phyloP scores from a whole-genome alignment of 2,113 vertebrate species.

The Mandrillus leucophaeus region DNA sequence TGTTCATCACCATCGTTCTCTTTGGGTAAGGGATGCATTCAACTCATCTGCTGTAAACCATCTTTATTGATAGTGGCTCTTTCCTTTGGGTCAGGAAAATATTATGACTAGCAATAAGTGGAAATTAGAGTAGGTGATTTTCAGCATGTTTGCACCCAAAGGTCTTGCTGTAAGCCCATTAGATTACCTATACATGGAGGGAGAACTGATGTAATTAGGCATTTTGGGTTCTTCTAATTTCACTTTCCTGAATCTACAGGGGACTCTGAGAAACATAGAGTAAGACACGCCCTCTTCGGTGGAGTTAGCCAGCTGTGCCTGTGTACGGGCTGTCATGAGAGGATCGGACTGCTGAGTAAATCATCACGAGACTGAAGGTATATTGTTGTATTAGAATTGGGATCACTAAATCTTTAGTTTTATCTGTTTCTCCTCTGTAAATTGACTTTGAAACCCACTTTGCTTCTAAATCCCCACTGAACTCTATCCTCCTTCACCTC shows the following conservation, averaged over 20 bases:
- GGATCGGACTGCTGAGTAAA: not conserved
- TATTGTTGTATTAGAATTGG: not conserved
- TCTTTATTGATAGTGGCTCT: not conserved
- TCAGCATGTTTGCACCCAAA: not conserved
- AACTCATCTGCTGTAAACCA: not conserved
- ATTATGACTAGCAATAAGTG: not conserved
- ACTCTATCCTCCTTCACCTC: too few species aligned
- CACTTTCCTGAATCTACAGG: not conserved
- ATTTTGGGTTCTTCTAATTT: not conserved
- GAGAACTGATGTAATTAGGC: not conserved
- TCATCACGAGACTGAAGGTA: not conserved
- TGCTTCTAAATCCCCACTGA: not conserved
- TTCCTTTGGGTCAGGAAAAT: not conserved
- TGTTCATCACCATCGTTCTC: not conserved
- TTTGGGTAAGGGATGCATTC: not conserved
- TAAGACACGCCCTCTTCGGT: not conserved
- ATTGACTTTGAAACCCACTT: not conserved
- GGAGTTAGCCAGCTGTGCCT: not conserved
- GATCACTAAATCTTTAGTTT: not conserved
- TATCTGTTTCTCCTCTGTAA: not conserved
- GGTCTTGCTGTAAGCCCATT: not conserved
- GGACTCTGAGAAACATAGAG: not conserved
- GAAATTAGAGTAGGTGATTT: not conserved
- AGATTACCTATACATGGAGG: not conserved
- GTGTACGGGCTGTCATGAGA: not conserved